These are phyloP conservation scores for Ranitomeya imitator DNA, from an alignment of 2,113 vertebrate species.

Conservation along the genomic window DNA sequence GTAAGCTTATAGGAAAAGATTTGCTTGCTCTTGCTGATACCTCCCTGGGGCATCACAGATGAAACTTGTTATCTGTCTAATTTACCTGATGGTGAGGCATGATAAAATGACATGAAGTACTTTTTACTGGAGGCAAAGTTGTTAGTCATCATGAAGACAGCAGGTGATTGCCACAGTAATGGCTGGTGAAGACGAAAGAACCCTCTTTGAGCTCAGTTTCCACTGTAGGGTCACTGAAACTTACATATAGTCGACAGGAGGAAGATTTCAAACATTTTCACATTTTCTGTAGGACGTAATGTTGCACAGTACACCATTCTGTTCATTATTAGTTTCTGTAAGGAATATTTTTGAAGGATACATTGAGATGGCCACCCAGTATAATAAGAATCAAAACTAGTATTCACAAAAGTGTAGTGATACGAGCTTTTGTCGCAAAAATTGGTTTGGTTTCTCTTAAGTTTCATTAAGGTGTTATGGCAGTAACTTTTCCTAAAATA, in stretches of 20 bases:
- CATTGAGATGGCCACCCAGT: background rate
- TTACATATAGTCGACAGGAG: background rate
- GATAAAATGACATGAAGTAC: constrained; percentile 67
- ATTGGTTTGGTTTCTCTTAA: background rate
- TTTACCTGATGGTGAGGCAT: constrained; percentile 75
- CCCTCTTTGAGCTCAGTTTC: constrained; percentile 10
- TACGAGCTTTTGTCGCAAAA: background rate
- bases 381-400: background rate
- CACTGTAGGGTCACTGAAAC: constrained; percentile 28
- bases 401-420: background rate
- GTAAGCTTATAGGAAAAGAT: constrained; percentile 62
- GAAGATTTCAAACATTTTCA: background rate
- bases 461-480: background rate
- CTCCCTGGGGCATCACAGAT: constrained; percentile 60
- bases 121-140: constrained; percentile 64
- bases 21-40: constrained; percentile 64
- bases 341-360: background rate
- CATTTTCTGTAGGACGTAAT: background rate
- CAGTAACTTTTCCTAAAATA: background rate
- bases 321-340: background rate
- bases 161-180: constrained; percentile 55
- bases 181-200: constrained; percentile 50
- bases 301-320: background rate
- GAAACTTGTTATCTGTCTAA: constrained; percentile 68
- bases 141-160: constrained; percentile 59